phyloP scores from a whole-genome alignment of 2,113 vertebrate genomes.

The Myotis davidii region DNA sequence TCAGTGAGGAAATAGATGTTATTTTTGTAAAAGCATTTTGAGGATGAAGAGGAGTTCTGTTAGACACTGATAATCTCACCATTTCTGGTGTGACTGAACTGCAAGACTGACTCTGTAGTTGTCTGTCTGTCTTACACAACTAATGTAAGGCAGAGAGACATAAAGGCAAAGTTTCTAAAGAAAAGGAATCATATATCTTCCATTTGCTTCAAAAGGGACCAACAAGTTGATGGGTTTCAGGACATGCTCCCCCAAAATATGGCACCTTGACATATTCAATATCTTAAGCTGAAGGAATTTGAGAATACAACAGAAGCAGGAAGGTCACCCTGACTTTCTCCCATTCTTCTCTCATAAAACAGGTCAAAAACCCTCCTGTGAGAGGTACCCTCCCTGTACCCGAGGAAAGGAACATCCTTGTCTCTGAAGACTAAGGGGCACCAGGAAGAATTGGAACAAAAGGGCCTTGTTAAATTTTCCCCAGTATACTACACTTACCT shows the following conservation, averaged over 20 bases:
- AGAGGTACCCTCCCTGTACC: neutral
- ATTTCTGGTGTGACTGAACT: neutral
- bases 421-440: neutral
- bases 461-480: neutral
- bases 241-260: neutral
- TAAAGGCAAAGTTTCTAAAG: neutral
- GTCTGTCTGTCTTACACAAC: neutral
- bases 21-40: neutral
- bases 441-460: neutral
- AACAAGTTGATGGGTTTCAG: neutral
- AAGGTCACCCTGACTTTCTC: neutral
- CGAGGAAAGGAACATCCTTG: neutral
- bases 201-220: conserved; percentile 9
- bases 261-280: neutral
- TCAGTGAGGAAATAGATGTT: conserved; percentile 19
- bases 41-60: neutral
- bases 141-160: neutral
- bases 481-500: neutral
- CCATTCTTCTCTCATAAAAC: neutral
- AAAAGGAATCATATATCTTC: neutral
- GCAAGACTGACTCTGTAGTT: neutral
- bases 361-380: neutral
- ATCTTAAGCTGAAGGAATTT: neutral
- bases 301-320: neutral
- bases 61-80: neutral